Percentiles rank a stretch among this genome's conserved stretches.
These are phyloP conservation scores for Abscondita cerata DNA, from an alignment of 2,888 invertebrate species.

Conservation along the genomic window DNA sequence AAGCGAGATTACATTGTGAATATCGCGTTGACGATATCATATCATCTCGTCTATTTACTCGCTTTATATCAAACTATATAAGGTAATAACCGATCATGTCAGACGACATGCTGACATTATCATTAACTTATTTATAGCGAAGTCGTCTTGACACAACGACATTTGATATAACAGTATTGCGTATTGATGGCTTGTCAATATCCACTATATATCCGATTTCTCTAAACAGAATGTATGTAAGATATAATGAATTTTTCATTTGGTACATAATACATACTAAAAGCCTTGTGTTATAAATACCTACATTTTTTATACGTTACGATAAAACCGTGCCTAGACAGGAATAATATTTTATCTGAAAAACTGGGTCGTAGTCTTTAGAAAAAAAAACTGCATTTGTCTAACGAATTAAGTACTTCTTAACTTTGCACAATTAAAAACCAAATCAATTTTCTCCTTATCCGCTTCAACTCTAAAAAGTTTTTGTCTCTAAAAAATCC, in stretches of 20 bases:
- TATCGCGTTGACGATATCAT: constrained; percentile 22
- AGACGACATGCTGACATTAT: constrained; percentile 26
- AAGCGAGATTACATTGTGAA: constrained; percentile 11
- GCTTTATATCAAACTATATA: constrained; percentile 14
- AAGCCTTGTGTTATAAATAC: background rate
- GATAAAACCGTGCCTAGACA: background rate
- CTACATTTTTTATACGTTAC: background rate
- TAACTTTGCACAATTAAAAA: no score
- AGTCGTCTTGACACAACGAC: constrained; percentile 25
- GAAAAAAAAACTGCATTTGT: no score
- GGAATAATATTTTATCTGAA: background rate
- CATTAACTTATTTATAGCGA: constrained; percentile 31
- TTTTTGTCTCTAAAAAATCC: no score
- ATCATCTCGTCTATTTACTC: constrained; percentile 21
- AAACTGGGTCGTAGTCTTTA: background rate
- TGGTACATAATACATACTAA: constrained; percentile 5
- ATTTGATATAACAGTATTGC: constrained; percentile 29
- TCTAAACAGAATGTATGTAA: constrained; percentile 17
- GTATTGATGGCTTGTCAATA: constrained; percentile 29
- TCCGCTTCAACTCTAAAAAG: no score
- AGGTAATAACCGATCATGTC: constrained; percentile 19
- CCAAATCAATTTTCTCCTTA: no score
- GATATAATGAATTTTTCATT: constrained; percentile 32
- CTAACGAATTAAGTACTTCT: no score
- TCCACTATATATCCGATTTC: constrained; percentile 22